Conservation (phyloP, 2,888 invertebrate genomes). For the Conops quadrifasciatus region DNA sequence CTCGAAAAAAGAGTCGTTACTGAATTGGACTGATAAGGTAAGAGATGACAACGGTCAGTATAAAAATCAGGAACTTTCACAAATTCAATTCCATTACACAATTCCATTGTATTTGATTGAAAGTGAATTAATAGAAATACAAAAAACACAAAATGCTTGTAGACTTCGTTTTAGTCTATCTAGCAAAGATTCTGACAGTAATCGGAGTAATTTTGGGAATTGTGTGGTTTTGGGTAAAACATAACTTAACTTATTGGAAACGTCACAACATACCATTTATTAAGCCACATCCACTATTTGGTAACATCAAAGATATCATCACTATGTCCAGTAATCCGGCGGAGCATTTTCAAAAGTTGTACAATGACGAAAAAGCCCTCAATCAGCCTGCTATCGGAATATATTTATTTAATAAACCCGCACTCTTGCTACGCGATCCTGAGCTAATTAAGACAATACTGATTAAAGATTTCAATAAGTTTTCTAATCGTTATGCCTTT, state of each 20-base stretch:
- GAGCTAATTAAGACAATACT: constrained; percentile 65
- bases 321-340: constrained; percentile 54
- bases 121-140: too few species aligned
- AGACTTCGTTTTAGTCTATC: too few species aligned
- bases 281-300: constrained; percentile 56
- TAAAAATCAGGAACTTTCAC: too few species aligned
- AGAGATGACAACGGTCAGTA: too few species aligned
- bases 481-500: constrained; percentile 55
- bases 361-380: constrained; percentile 47
- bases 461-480: constrained; percentile 65
- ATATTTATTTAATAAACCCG: constrained; percentile 65
- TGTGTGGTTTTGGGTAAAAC: constrained; percentile 39
- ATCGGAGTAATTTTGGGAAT: too few species aligned
- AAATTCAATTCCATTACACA: too few species aligned
- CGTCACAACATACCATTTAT: constrained; percentile 55
- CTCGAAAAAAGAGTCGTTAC: too few species aligned
- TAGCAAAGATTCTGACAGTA: too few species aligned
- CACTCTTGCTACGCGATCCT: constrained; percentile 63
- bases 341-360: constrained; percentile 58
- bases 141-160: too few species aligned
- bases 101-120: too few species aligned
- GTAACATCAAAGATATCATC: constrained; percentile 62
- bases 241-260: constrained; percentile 52
- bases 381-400: constrained; percentile 58
- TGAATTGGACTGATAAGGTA: too few species aligned